Percentiles rank a stretch among this genome's conserved stretches.
Evolutionary conservation across 2,113 vertebrate species (phyloP).

Genomic region (western clawed frog (Xenopus tropicalis)): UCB_Xtro_10.0 CM004445.2:69824501-69825000

Average conservation of each 20-base stretch:
- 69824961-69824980: too few relatives aligned
- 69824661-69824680: slow-evolving; percentile 89
- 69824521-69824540: slow-evolving; percentile 94
- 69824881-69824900: too few relatives aligned
- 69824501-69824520: slow-evolving; percentile 79
- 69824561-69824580: slow-evolving; percentile 94
- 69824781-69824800: too few relatives aligned
- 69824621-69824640: slow-evolving; percentile 48
- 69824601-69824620: slow-evolving; percentile 54
- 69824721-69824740: slow-evolving; percentile 71
- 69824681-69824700: slow-evolving; percentile 84
- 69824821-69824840: too few relatives aligned
- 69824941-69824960: too few relatives aligned
- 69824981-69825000: too few relatives aligned
- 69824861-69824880: too few relatives aligned
- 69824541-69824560: slow-evolving; percentile 86
- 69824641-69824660: neutral
- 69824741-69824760: neutral
- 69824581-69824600: slow-evolving; percentile 48
- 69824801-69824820: too few relatives aligned
- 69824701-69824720: slow-evolving; percentile 80
- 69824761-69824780: neutral
- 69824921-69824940: too few relatives aligned
- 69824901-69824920: too few relatives aligned
- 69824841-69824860: too few relatives aligned